These are phyloP conservation scores for Morpho achilles DNA, from an alignment of 2,888 invertebrate genomes.

Conservation along the genomic window DNA sequence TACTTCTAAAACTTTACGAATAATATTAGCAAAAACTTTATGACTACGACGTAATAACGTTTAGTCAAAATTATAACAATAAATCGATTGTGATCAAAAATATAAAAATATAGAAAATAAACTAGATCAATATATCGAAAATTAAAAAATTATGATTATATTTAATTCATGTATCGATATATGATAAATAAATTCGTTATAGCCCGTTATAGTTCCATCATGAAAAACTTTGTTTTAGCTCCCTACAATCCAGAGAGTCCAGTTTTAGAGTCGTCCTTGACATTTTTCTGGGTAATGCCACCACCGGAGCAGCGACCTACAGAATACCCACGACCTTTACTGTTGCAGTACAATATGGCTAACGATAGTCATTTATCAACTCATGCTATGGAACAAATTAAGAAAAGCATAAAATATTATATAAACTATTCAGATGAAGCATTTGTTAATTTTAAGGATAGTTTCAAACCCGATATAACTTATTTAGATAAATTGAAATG, in stretches of 20 bases:
- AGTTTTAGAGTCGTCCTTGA: constrained; percentile 89
- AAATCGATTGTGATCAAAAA: too few relatives aligned
- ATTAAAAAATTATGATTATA: too few relatives aligned
- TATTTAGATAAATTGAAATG: constrained; percentile 92
- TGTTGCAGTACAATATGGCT: constrained; percentile 90
- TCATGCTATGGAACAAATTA: constrained; percentile 91
- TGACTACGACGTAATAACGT: too few relatives aligned
- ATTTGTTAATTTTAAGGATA: constrained; percentile 73
- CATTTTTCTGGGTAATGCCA: constrained; percentile 97
- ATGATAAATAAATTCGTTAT: too few relatives aligned
- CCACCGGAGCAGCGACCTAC: constrained; percentile 95
- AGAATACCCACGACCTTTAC: constrained; percentile 95
- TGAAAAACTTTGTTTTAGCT: constrained; percentile 74
- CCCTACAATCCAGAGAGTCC: constrained; percentile 90
- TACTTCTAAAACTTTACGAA: too few relatives aligned
- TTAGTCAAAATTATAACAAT: too few relatives aligned
- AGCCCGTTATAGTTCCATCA: not conserved
- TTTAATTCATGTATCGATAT: too few relatives aligned
- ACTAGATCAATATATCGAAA: too few relatives aligned
- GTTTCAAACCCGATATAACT: constrained; percentile 84
- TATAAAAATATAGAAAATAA: too few relatives aligned
- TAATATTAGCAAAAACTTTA: too few relatives aligned
- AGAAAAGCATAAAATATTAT: constrained; percentile 91
- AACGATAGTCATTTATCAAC: constrained; percentile 90
- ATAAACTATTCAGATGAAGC: constrained; percentile 75